A percentile compares a stretch with the other conserved stretches of the same genome.
Conservation (phyloP, 2,797 vertebrate genomes). For the Argentina silus region DNA sequence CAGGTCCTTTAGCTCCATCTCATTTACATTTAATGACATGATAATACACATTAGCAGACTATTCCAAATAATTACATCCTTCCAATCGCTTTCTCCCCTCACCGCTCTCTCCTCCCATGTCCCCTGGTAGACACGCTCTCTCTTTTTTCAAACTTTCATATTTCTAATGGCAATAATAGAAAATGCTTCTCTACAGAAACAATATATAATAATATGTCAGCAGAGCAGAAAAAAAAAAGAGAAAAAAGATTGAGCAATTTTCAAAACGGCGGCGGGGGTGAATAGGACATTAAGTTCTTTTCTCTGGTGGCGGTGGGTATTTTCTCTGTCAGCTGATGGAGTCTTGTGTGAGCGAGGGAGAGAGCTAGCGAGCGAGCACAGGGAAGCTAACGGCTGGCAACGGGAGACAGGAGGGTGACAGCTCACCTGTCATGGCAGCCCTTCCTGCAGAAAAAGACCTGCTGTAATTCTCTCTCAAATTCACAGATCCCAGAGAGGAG, state of each 20-base stretch:
- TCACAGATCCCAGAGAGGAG: slow-evolving; percentile 85
- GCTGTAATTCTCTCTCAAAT: slow-evolving; percentile 87
- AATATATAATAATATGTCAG: slow-evolving; percentile 99
- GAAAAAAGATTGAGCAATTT: slow-evolving; percentile 96
- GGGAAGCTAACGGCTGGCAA: slow-evolving; percentile 85
- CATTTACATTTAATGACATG: slow-evolving; percentile 89
- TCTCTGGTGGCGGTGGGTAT: slow-evolving; percentile 89
- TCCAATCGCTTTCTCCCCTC: slow-evolving; percentile 83
- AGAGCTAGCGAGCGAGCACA: slow-evolving; percentile 19
- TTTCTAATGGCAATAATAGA: slow-evolving; percentile 92
- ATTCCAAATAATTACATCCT: slow-evolving; percentile 96
- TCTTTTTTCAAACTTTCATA: slow-evolving; percentile 84
- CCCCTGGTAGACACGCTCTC: slow-evolving; percentile 59
- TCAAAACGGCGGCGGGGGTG: slow-evolving; percentile 83
- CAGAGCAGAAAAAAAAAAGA: slow-evolving; percentile 39
- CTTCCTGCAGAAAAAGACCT: slow-evolving; percentile 85
- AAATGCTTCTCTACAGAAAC: slow-evolving; percentile 90
- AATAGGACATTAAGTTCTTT: slow-evolving; percentile 98
- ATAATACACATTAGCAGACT: slow-evolving; percentile 93
- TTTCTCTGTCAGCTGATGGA: slow-evolving; percentile 90
- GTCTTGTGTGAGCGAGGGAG: slow-evolving; percentile 81
- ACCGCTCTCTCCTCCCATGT: slow-evolving; percentile 74
- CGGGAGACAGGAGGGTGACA: slow-evolving; percentile 86
- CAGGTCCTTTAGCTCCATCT: slow-evolving; percentile 81
- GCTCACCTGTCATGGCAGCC: slow-evolving; percentile 89